Evolutionary conservation across 2,888 invertebrate genomes (phyloP).

Genomic region (Gibbula magus): DNA sequence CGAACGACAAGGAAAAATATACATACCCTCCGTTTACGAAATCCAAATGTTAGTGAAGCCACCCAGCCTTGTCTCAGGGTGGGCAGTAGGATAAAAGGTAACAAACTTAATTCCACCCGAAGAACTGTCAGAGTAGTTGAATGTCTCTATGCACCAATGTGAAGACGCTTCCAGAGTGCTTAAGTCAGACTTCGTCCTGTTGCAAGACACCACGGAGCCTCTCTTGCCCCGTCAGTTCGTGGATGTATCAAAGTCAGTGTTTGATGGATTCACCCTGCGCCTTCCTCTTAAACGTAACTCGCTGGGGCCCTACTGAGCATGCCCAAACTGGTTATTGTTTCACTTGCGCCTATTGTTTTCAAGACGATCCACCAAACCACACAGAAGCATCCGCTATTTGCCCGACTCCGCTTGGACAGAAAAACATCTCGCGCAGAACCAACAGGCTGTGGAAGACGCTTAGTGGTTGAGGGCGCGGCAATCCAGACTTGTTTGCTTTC

Average conservation of each 20-base stretch:
- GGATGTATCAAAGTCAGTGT: not conserved
- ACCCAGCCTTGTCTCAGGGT: too few relatives aligned
- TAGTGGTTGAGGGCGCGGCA: not conserved
- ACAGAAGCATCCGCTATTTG: constrained; percentile 11
- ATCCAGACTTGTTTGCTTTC: not conserved
- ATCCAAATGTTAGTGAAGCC: too few relatives aligned
- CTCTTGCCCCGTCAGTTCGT: not conserved
- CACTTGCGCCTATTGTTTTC: constrained; percentile 1
- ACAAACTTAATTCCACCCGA: too few relatives aligned
- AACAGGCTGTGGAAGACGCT: not conserved
- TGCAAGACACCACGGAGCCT: not conserved
- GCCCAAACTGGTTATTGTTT: not conserved
- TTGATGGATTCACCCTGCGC: not conserved
- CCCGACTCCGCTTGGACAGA: not conserved
- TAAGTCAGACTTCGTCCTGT: not conserved
- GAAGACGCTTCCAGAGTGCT: too few relatives aligned
- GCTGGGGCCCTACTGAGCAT: not conserved
- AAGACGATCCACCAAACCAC: not conserved
- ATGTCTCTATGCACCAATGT: too few relatives aligned
- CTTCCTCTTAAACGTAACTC: constrained; percentile 4
- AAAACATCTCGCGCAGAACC: not conserved
- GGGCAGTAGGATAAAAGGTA: too few relatives aligned
- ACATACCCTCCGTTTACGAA: too few relatives aligned
- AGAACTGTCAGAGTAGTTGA: too few relatives aligned
- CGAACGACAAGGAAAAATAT: too few relatives aligned